A percentile compares a stretch with the other conserved stretches of the same genome.
phyloP scores from a whole-genome alignment of 1,140 invertebrate genomes.

The Ostrea denselamellosa region DNA sequence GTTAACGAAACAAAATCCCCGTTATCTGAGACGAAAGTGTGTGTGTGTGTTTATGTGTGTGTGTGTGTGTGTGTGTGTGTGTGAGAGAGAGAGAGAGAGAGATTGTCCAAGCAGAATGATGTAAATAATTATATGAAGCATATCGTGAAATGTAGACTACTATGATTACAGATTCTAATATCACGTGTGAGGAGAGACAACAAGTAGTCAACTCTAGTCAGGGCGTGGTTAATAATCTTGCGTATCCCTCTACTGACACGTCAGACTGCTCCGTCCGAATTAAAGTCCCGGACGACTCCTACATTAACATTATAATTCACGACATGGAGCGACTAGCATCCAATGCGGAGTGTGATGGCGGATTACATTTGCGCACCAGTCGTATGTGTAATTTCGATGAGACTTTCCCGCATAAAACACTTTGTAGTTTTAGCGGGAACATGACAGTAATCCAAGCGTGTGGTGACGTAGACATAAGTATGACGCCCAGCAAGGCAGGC shows the following conservation, averaged over 20 bases:
- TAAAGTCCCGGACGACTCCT: not conserved
- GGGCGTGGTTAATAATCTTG: not conserved
- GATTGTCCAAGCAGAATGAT: no score
- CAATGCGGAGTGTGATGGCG: not conserved
- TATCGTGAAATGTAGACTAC: no score
- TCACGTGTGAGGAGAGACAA: not conserved
- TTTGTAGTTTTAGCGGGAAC: constrained; percentile 11
- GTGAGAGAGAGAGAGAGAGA: no score
- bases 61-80: no score
- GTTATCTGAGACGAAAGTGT: no score
- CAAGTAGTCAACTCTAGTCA: not conserved
- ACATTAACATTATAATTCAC: constrained; percentile 18
- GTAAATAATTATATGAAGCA: no score
- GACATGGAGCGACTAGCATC: constrained; percentile 2
- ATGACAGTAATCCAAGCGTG: not conserved
- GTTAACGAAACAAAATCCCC: no score
- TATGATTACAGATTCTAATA: not conserved
- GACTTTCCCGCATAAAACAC: constrained; percentile 10
- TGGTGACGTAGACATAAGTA: constrained; percentile 4
- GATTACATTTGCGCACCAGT: not conserved
- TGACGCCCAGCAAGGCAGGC: constrained; percentile 4
- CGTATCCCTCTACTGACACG: not conserved
- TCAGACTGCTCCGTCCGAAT: not conserved
- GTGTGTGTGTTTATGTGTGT: no score
- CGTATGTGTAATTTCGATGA: constrained; percentile 7